phyloP scores from a whole-genome alignment of 2,888 invertebrate genomes.

The Xestia c-nigrum region DNA sequence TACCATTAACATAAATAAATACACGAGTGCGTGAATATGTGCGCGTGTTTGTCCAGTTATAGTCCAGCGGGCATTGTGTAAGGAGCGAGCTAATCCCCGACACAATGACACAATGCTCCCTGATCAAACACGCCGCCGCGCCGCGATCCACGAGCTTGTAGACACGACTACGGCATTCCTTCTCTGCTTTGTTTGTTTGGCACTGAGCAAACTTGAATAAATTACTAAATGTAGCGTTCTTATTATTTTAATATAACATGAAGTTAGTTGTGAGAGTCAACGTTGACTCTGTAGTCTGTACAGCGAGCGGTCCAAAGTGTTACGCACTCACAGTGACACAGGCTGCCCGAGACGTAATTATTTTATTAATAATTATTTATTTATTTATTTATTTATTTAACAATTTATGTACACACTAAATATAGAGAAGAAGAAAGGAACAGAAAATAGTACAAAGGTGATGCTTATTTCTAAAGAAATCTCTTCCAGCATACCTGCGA shows the following conservation, averaged over 20 bases:
- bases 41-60: background rate
- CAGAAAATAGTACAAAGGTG: too few relatives aligned
- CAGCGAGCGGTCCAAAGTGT: background rate
- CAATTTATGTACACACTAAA: too few relatives aligned
- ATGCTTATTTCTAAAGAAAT: too few relatives aligned
- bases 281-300: slow-evolving; percentile 3
- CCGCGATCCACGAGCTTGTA: slow-evolving; percentile 1
- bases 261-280: slow-evolving; percentile 1
- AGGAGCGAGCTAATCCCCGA: slow-evolving; percentile 8
- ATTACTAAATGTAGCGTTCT: slow-evolving; percentile 9
- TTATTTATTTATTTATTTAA: too few relatives aligned
- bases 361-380: too few relatives aligned
- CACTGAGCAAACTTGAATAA: slow-evolving; percentile 12
- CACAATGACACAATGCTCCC: slow-evolving; percentile 37
- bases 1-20: slow-evolving; percentile 1
- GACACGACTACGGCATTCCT: background rate
- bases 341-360: background rate
- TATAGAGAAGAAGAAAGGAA: too few relatives aligned
- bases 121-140: slow-evolving; percentile 36
- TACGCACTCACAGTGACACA: background rate
- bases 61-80: slow-evolving; percentile 16
- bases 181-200: slow-evolving; percentile 20
- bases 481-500: too few relatives aligned
- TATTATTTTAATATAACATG: background rate
- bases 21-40: background rate